These are phyloP conservation scores for Cricetomys ansorgei DNA, from an alignment of 2,113 vertebrate species.

Conservation along the genomic window DNA sequence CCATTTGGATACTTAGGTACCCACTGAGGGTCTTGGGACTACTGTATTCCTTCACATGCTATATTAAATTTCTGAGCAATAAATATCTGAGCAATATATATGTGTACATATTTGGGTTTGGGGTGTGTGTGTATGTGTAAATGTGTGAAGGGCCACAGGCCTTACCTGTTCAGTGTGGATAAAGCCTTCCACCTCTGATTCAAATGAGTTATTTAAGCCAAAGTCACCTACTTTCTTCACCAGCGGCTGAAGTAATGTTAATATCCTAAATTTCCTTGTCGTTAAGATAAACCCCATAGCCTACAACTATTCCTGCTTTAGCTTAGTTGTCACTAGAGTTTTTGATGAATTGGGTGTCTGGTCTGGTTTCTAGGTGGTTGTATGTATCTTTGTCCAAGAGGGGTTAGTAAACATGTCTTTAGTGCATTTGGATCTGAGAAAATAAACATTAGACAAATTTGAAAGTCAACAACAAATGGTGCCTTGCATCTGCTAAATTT, in stretches of 20 bases:
- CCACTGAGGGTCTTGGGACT: neutral
- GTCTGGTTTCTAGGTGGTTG: conserved; percentile 54
- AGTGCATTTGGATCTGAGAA: conserved; percentile 60
- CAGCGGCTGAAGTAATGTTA: neutral
- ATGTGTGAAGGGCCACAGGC: neutral
- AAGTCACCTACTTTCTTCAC: neutral
- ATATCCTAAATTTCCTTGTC: neutral
- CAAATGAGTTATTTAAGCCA: neutral
- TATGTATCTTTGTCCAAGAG: conserved; percentile 70
- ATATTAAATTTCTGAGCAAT: neutral
- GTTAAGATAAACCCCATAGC: neutral
- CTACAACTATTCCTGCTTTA: neutral
- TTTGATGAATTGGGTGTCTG: conserved; percentile 44
- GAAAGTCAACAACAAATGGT: conserved; percentile 77
- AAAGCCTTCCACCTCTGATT: neutral
- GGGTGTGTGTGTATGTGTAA: neutral
- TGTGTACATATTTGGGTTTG: too few relatives aligned
- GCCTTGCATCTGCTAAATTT: conserved; percentile 54
- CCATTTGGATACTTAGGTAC: neutral
- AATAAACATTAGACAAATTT: conserved; percentile 72
- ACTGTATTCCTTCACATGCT: neutral
- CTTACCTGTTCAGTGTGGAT: neutral
- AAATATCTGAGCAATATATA: too few relatives aligned
- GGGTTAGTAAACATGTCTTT: conserved; percentile 74
- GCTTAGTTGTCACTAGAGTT: neutral